These are phyloP conservation scores for Hyperoplus lanceolatus DNA, from an alignment of 2,797 vertebrate genomes.

Conservation along the genomic window DNA sequence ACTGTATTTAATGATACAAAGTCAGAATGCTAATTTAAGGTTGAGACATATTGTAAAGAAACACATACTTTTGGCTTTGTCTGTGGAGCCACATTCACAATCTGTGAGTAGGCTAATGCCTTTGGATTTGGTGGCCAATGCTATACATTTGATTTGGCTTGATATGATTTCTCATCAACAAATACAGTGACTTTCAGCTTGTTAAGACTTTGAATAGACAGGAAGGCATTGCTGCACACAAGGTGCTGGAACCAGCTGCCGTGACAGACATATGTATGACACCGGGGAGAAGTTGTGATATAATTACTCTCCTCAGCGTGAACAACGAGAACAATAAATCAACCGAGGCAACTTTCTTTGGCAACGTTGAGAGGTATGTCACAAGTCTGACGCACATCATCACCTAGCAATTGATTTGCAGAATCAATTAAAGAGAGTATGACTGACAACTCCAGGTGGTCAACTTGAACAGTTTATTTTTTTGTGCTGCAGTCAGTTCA, in stretches of 20 bases:
- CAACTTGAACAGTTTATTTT: background rate
- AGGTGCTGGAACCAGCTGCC: slow-evolving; percentile 38
- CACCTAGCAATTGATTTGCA: slow-evolving; percentile 31
- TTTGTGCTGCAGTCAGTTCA: background rate
- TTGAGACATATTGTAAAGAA: background rate
- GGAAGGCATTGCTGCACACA: slow-evolving; percentile 22
- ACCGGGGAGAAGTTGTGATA: slow-evolving; percentile 48
- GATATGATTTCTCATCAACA: slow-evolving; percentile 16
- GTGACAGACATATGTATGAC: slow-evolving; percentile 38
- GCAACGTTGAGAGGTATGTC: slow-evolving; percentile 23
- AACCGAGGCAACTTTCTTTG: slow-evolving; percentile 28
- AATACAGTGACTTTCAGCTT: slow-evolving; percentile 36
- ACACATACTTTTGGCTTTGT: background rate
- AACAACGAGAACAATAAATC: slow-evolving; percentile 41
- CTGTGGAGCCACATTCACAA: background rate
- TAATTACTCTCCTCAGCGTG: slow-evolving; percentile 61
- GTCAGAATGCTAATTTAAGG: slow-evolving; percentile 17
- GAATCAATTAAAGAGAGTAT: slow-evolving; percentile 42
- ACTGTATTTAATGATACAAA: slow-evolving; percentile 22
- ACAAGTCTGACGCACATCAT: slow-evolving; percentile 44
- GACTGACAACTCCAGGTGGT: slow-evolving; percentile 12
- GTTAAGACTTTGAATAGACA: slow-evolving; percentile 36
- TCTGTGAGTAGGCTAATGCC: background rate
- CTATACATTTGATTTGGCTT: slow-evolving; percentile 24
- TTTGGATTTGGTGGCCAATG: background rate